Percentiles rank a stretch among this genome's conserved stretches.
Evolutionary conservation across 92 coral and sea anemone genomes (phyloP).

Genomic region (Pocillopora meandrina): DNA sequence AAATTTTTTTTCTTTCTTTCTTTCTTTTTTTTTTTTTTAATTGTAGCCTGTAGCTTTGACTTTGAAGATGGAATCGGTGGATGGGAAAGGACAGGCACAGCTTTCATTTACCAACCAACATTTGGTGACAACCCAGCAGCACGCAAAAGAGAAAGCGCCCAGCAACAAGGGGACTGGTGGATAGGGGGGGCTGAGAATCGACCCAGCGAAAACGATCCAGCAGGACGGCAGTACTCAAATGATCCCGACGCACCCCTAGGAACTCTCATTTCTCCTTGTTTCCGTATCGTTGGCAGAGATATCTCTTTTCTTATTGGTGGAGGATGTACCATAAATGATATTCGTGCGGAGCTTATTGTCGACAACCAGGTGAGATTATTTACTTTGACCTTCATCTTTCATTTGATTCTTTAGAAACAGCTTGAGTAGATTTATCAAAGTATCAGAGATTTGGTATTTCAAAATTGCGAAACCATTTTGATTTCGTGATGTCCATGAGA

Average conservation of each 20-base stretch:
- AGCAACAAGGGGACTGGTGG: constrained; percentile 71
- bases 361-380: constrained; percentile 13
- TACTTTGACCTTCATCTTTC: too few species aligned
- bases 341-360: constrained; percentile 12
- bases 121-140: constrained; percentile 59
- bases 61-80: constrained; percentile 53
- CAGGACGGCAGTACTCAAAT: constrained; percentile 21
- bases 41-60: constrained; percentile 48
- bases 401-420: background rate
- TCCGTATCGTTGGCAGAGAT: too few species aligned
- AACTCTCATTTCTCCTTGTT: too few species aligned
- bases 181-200: constrained; percentile 61
- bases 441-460: background rate
- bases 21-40: background rate
- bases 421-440: too few species aligned
- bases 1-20: background rate
- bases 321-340: too few species aligned
- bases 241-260: too few species aligned
- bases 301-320: too few species aligned
- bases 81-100: constrained; percentile 56
- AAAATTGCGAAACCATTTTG: background rate
- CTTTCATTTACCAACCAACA: constrained; percentile 58
- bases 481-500: too few species aligned
- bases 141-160: constrained; percentile 56
- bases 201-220: constrained; percentile 27